These are phyloP conservation scores for Chloroclystis v-ata DNA, from an alignment of 2,888 invertebrate genomes.

Conservation along the genomic window DNA sequence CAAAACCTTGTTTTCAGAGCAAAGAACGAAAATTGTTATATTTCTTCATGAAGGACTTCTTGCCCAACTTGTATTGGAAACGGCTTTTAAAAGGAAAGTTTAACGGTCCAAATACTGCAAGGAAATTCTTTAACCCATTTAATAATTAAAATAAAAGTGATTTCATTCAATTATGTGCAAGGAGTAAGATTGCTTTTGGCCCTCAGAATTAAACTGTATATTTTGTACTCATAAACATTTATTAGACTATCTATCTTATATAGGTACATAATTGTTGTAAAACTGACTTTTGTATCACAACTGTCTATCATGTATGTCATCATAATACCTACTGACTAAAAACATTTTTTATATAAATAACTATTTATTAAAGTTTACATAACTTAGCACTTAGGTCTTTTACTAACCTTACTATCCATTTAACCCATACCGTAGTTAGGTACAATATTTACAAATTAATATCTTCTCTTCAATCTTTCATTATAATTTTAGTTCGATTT, in stretches of 20 bases:
- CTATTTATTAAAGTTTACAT: too few relatives aligned
- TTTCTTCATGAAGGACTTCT: constrained; percentile 86
- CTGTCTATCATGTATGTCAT: background rate
- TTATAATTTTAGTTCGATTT: too few relatives aligned
- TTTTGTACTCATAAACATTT: constrained; percentile 7
- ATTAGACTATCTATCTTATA: background rate
- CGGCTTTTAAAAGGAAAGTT: constrained; percentile 87
- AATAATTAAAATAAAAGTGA: background rate
- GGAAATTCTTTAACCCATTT: constrained; percentile 63
- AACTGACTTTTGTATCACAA: constrained; percentile 11
- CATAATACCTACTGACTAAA: constrained; percentile 3
- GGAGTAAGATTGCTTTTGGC: too few relatives aligned
- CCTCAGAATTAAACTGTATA: background rate
- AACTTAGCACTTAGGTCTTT: too few relatives aligned
- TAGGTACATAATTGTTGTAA: constrained; percentile 4
- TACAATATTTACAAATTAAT: too few relatives aligned
- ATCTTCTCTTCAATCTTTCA: too few relatives aligned
- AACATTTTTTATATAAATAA: background rate
- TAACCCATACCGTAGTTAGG: too few relatives aligned
- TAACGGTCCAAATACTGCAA: constrained; percentile 82
- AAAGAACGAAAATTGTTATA: constrained; percentile 81
- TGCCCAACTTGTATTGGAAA: constrained; percentile 94
- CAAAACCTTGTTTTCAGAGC: constrained; percentile 55
- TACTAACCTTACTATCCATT: too few relatives aligned
- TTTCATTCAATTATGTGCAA: too few relatives aligned